Evolutionary conservation across 2,113 vertebrate species (phyloP), one percentile per base, ranked within the genome.

Genomic region (Pachyramphus minor): DNA sequence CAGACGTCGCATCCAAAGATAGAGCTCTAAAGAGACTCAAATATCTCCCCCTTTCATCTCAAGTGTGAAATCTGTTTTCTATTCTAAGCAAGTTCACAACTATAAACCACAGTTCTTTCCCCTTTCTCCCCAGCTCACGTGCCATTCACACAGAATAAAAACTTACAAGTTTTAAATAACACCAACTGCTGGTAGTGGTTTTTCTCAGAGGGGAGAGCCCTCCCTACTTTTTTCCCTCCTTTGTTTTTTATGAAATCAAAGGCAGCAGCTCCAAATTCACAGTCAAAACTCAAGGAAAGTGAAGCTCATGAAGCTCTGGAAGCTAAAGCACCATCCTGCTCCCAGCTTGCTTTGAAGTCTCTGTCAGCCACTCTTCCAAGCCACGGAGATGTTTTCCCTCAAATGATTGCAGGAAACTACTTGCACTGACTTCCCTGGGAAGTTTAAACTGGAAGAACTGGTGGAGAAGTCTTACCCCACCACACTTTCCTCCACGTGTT

Each of bases 21-120:
- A 87, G 35, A 3, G 0, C 11, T 75, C 84, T 53, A n/a, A 64
- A 78, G 50, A 73, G 47, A 68, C 35, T 12, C 0, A 0, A 30
- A 33, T 59, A 73, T 66, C 62, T 91, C 56, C 44, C 31, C 42
- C 1, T 82, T 87, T 28, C 77, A 68, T 62, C 86, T 72, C 69
- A n/a, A 44, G 31, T 63, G 81, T 67, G 87, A 96, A 91, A 94
- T 91, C 42, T 69, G 41, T 8, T 73, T 93, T 82, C 66, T 85
- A 13, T 91, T 87, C 88, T 77, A 20, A 50, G 84, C 4, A 44
- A 90, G 67, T 88, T 90, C 78, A 59, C 59, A 87, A 35, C 55
- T 59, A 14, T n/a, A 85, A 93, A 80, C 18, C 37, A 62, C 53
- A 83, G 59, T 47, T 71, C 67, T 58, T 56, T 27, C 81, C 44